Evolutionary conservation across 1,140 invertebrate genomes (phyloP).

Genomic region (Trichonephila clavipes): DNA sequence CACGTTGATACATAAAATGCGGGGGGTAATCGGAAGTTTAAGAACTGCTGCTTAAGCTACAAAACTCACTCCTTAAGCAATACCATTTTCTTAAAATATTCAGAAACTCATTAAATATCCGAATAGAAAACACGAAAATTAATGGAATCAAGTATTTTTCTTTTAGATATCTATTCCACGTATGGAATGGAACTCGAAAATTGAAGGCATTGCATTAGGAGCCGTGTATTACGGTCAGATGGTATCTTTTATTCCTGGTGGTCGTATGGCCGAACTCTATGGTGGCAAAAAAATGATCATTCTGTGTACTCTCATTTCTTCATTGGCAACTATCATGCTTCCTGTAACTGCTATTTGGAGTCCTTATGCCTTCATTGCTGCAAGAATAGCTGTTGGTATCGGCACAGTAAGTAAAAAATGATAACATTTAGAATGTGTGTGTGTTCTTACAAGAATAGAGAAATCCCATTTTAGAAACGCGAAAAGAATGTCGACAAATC

Average conservation of each 20-base stretch:
- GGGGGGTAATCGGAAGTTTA: no score
- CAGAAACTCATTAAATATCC: not conserved
- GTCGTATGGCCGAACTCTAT: slow-evolving; percentile 65
- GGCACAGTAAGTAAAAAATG: slow-evolving; percentile 64
- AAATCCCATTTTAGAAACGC: no score
- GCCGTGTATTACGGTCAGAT: slow-evolving; percentile 68
- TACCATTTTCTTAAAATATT: not conserved
- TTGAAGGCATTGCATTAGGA: slow-evolving; percentile 52
- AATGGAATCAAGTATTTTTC: not conserved
- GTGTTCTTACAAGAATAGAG: no score
- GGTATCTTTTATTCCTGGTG: slow-evolving; percentile 67
- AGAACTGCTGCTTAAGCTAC: no score
- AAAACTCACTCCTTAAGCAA: no score
- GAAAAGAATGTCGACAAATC: no score
- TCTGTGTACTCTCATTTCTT: slow-evolving; percentile 30
- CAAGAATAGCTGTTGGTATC: slow-evolving; percentile 46
- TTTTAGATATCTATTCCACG: not conserved
- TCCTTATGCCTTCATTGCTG: slow-evolving; percentile 34
- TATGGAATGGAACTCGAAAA: slow-evolving; percentile 25
- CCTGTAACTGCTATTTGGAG: slow-evolving; percentile 48
- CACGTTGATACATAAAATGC: no score
- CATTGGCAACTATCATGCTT: slow-evolving; percentile 32
- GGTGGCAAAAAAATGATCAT: slow-evolving; percentile 57
- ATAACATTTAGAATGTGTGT: no score
- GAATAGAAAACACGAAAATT: not conserved